Conservation (phyloP, 2,113 vertebrate genomes). For the Zootoca vivipara region DNA sequence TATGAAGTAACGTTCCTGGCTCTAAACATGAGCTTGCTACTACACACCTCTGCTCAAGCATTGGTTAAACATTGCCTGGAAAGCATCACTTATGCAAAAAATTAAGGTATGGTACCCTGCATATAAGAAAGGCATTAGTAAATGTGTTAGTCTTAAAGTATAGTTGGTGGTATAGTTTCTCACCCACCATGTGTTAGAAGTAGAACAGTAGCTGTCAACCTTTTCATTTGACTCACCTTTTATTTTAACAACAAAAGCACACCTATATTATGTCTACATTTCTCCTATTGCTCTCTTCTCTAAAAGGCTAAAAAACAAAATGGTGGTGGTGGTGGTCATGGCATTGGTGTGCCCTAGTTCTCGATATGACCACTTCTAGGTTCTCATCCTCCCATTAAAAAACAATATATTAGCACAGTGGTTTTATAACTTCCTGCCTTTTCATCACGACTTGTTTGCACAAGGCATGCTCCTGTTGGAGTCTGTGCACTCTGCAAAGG, state of each 20-base stretch:
- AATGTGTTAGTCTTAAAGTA: neutral
- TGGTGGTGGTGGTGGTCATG: neutral
- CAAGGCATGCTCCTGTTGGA: neutral
- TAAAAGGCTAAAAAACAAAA: neutral
- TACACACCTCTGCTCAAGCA: neutral
- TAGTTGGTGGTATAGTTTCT: neutral
- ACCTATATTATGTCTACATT: neutral
- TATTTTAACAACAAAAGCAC: neutral
- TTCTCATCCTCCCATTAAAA: neutral
- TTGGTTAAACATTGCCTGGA: too few relatives aligned
- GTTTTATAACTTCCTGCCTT: neutral
- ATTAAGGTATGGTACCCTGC: neutral
- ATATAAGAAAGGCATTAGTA: neutral
- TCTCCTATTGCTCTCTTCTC: neutral
- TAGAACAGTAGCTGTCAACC: neutral
- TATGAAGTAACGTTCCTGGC: neutral
- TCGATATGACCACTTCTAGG: neutral
- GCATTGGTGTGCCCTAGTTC: neutral
- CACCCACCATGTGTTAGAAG: neutral
- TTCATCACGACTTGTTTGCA: neutral
- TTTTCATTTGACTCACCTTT: neutral
- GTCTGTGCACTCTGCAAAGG: neutral
- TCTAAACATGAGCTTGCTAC: neutral
- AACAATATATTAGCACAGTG: neutral
- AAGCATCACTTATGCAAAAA: neutral